Evolutionary conservation across 2,888 invertebrate species (phyloP), one percentile per base, ranked within the genome.

Genomic region (Heterodera filipjevi): DNA sequence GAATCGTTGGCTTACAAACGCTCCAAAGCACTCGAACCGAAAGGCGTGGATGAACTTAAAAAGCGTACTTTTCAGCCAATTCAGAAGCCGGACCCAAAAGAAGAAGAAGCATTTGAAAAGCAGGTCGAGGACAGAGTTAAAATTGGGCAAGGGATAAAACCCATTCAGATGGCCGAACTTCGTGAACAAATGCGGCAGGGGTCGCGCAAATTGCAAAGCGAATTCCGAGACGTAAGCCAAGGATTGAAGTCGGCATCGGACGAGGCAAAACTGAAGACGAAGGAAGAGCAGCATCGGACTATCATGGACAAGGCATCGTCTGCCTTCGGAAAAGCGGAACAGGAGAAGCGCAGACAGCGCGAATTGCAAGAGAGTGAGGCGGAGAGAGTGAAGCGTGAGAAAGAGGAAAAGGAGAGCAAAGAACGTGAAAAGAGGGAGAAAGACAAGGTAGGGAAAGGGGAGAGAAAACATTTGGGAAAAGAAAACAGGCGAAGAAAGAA

Each of bases 81-180:
- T 16, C 83, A 87, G 22, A 86, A 87, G 72, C 88, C 87, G 33
- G 86, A 86, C 5, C 80, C 87, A 59, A 84, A 59, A 27, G 59
- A n/a, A 5, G 27, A 87, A 72, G 88, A 88, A 79, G 85, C 85
- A 49, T 88, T 88, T 68, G 88, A 88, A 77, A 87, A 87, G 70
- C 87, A 87, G 84, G 87, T 86, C n/a, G 33, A 22, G 1, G 27
- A 16, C 71, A 44, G 27, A 71, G 30, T 49, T 14, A 39, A 72
- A 32, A n/a, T n/a, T n/a, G n/a, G 39, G 39, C 46, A 49, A 49
- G 10, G 46, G 27, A 12, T 12, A 10, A 16, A 44, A 59, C 30
- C 27, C 19, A 74, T 81, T 77, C 79, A 87, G 86, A 85, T 88
- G 84, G 84, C 84, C 66, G 88, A 88, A 78, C 82, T 88, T n/a